Evolutionary conservation across 2,113 vertebrate species (phyloP).

Genomic region (Laterallus jamaicensis): DNA sequence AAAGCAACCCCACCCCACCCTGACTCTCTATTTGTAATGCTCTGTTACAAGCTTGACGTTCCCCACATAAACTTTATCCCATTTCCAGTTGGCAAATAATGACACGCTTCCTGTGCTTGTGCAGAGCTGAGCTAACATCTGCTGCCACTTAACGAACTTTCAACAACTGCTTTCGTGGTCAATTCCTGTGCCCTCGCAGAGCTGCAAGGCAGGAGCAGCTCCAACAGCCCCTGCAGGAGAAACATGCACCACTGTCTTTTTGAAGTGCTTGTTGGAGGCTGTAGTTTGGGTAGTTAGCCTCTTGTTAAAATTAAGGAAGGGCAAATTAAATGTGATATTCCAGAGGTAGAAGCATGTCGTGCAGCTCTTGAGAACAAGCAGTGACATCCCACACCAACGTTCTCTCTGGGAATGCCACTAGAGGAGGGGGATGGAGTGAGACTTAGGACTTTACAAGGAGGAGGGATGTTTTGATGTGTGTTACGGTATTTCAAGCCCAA

Average conservation of each 20-base stretch:
- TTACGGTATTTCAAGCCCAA: neutral
- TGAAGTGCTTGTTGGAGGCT: neutral
- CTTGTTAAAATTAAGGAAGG: neutral
- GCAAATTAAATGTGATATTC: neutral
- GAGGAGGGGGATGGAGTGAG: neutral
- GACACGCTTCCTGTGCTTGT: slow-evolving; percentile 23
- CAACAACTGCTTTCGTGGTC: neutral
- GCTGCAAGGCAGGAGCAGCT: neutral
- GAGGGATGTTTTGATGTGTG: neutral
- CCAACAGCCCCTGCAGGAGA: neutral
- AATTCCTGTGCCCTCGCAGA: neutral
- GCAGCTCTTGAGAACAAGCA: neutral
- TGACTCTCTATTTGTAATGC: neutral
- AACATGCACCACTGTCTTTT: neutral
- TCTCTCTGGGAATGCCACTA: neutral
- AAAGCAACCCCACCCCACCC: neutral
- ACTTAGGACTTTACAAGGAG: neutral
- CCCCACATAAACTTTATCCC: slow-evolving; percentile 25
- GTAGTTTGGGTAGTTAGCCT: neutral
- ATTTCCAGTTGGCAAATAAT: neutral
- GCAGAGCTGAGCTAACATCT: slow-evolving; percentile 30
- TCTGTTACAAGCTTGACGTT: neutral
- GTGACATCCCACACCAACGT: neutral
- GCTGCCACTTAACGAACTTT: slow-evolving; percentile 33
- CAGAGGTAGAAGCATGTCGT: neutral